phyloP scores from a whole-genome alignment of 2,113 vertebrate genomes.

The Climacteris rufus region DNA sequence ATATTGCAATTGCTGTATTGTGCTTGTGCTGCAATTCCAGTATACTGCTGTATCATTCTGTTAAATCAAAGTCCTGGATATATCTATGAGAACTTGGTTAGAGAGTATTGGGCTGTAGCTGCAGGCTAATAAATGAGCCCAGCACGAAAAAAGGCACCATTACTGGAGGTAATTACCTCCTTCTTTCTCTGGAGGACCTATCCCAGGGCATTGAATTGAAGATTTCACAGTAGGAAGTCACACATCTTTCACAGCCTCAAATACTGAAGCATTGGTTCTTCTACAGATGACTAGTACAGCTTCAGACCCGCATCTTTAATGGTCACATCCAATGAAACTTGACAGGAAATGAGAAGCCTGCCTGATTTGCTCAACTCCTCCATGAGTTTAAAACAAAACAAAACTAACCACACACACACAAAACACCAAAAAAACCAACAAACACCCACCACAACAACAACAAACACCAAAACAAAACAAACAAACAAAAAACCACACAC shows the following conservation, averaged over 20 bases:
- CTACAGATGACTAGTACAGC: not conserved
- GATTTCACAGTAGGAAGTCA: not conserved
- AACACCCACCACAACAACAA: not conserved
- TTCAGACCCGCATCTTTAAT: not conserved
- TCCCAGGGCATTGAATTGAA: not conserved
- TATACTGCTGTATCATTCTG: not conserved
- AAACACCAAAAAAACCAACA: not conserved
- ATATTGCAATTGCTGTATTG: not conserved
- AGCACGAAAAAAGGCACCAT: not conserved
- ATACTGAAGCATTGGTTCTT: not conserved
- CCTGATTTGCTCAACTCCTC: not conserved
- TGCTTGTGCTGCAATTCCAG: not conserved
- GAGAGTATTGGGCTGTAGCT: not conserved
- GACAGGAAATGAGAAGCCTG: not conserved
- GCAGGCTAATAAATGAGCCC: not conserved
- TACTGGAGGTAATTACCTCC: not conserved
- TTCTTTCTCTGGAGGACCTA: not conserved
- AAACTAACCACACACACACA: not conserved
- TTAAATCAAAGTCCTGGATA: not conserved
- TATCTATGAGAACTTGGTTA: not conserved
- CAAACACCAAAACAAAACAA: not conserved
- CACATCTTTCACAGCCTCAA: not conserved
- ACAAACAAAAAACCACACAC: not conserved
- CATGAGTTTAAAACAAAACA: not conserved
- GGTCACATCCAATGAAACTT: not conserved